Conservation (phyloP, 2,888 invertebrate genomes). For the Rutpela maculata region DNA sequence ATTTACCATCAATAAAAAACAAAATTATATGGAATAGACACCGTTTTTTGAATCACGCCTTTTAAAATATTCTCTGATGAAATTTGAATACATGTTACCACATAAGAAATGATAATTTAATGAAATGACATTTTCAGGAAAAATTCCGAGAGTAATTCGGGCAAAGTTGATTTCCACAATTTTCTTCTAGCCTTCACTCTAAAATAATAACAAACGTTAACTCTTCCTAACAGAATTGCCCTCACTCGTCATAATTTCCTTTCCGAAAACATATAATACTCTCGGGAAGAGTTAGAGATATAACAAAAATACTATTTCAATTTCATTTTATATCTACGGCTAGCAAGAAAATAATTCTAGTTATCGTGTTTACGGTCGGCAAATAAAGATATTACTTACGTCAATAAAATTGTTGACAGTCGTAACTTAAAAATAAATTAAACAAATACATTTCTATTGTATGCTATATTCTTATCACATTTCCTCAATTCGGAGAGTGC, state of each 20-base stretch:
- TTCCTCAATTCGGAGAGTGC: too few relatives aligned
- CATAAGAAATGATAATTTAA: background rate
- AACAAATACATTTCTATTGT: background rate
- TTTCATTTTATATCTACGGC: background rate
- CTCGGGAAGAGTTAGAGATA: slow-evolving; percentile 33
- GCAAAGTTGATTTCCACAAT: background rate
- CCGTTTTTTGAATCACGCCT: too few relatives aligned
- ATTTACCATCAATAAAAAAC: too few relatives aligned
- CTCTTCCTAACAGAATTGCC: slow-evolving; percentile 39
- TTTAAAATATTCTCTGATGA: too few relatives aligned
- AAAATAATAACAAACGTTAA: slow-evolving; percentile 24
- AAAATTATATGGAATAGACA: too few relatives aligned
- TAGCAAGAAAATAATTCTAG: slow-evolving; percentile 4
- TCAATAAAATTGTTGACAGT: background rate
- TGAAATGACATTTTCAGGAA: background rate
- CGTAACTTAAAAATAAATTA: background rate
- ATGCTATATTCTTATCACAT: too few relatives aligned
- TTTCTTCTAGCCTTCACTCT: background rate
- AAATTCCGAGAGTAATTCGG: background rate
- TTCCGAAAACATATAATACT: slow-evolving; percentile 36
- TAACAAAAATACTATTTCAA: slow-evolving; percentile 30
- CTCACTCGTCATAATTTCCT: slow-evolving; percentile 36
- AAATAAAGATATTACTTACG: background rate
- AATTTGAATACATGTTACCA: background rate
- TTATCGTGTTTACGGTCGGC: background rate